Evolutionary conservation across 2,888 invertebrate species (phyloP), one percentile per base, ranked within the genome.

Genomic region (Isoperla grammatica): DNA sequence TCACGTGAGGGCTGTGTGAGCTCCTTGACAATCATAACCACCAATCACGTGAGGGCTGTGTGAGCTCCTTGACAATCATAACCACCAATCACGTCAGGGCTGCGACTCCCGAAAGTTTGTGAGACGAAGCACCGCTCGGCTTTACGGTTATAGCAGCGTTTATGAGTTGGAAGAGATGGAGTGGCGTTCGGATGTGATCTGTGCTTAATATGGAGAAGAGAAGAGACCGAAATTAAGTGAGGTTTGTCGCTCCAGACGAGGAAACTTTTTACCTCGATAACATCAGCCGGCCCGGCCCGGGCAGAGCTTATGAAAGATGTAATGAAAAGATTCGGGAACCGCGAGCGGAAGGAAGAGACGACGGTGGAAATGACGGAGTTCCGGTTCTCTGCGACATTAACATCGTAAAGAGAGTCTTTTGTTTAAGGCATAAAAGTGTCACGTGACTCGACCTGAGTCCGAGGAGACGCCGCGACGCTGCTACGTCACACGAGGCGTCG

Each of bases 151-250:
- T 53, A 20, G 53, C 53, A 19, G 53, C 53, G 53, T 53, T 53
- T 53, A 53, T 53, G 53, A 53, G 39, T 53, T 39, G 53, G 53
- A 53, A 53, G 37, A 53, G 53, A 53, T 53, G 35, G 37, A 53
- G 53, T 39, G 37, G 19, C 15, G 12, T 15, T 53, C 19, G 37
- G 53, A 53, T 53, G 53, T 53, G 53, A 53, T 53, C 53, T 53
- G 53, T 53, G 53, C 53, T 39, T 53, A 53, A 53, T 53, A 53
- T 53, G 53, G 53, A 53, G 53, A 53, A 53, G 53, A 53, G 53
- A 53, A 53, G 35, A 37, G 53, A 19, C 53, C n/a, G 37, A 37
- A 53, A 53, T 53, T 53, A 53, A 53, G 53, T 37, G 37, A 53
- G 53, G 37, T 53, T 53, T 53, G 53, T 39, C 17, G 37, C n/a